Base-by-base conservation (phyloP, 2,888 invertebrate species). In the Molorchus minor region DNA sequence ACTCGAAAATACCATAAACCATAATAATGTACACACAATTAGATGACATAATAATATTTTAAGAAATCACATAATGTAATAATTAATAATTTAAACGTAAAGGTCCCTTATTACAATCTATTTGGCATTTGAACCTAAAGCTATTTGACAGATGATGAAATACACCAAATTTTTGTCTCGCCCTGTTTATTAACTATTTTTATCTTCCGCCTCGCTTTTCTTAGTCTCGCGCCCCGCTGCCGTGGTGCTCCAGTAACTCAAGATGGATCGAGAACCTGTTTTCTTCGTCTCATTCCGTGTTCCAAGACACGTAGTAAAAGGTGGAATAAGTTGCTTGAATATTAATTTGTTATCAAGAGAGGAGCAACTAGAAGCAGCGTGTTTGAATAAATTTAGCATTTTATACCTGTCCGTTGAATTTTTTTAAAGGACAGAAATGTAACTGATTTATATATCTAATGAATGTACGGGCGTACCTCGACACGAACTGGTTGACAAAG, bases 221-320 rank as follows among this genome's bases (percentile, higher is more conserved):
- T 38, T 40, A 30, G 40, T 45, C 41, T 55, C 49, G 35, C 47
- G 43, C 61, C 64, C 64, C 61, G 60, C 61, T 25, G 64, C 64
- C n/a, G n/a, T n/a, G 57, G 55, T 68, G 67, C 67, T 68, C 67
- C 61, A 68, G 62, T 68, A 67, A 65, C 57, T 65, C 63, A 61
- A 63, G 65, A 68, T 64, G 63, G 51, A 64, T 65, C 63, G 63
- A 64, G 60, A 68, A 67, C 63, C 67, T 58, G 64, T 63, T 65
- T 33, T 64, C 52, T 44, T 15, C 15, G 46, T 16, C 45, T 38
- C 29, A 38, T 13, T 20, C 15, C 13, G 21, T 12, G 44, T 7
- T 19, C 36, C 25, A 21, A 21, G 45, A 21, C 49, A 16, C 16
- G 49, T 16, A 21, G 17, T 21, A 8, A 25, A 15, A 7, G 36